Percentiles rank a stretch among this genome's conserved stretches.
phyloP scores from a whole-genome alignment of 2,888 invertebrate genomes.

The Plagiodera versicolora region DNA sequence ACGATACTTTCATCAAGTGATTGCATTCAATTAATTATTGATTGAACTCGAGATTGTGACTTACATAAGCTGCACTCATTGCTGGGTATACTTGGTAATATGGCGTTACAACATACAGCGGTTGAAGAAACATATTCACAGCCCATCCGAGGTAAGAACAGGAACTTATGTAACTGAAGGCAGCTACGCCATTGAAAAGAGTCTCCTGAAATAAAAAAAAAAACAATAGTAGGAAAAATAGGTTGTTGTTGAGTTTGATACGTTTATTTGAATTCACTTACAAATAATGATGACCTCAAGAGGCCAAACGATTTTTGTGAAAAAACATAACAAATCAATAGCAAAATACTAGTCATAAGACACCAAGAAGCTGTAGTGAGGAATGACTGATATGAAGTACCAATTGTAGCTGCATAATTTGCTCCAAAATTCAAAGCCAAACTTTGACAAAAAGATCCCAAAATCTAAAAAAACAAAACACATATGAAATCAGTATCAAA shows the following conservation, averaged over 20 bases:
- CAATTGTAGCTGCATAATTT: slow-evolving; percentile 71
- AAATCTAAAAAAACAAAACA: slow-evolving; percentile 64
- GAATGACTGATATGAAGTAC: slow-evolving; percentile 78
- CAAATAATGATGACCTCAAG: slow-evolving; percentile 80
- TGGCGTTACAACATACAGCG: slow-evolving; percentile 72
- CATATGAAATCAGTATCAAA: too few relatives aligned
- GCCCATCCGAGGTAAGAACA: slow-evolving; percentile 80
- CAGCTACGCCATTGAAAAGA: slow-evolving; percentile 75
- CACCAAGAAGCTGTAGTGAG: slow-evolving; percentile 80
- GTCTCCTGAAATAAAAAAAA: slow-evolving; percentile 66
- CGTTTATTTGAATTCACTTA: slow-evolving; percentile 60
- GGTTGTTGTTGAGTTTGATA: too few relatives aligned
- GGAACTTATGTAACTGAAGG: slow-evolving; percentile 76
- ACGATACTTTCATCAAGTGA: too few relatives aligned
- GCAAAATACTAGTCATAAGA: slow-evolving; percentile 73
- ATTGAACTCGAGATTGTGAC: slow-evolving; percentile 48
- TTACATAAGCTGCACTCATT: slow-evolving; percentile 85
- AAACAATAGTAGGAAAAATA: too few relatives aligned
- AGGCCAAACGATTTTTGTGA: slow-evolving; percentile 76
- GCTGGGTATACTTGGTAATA: slow-evolving; percentile 84
- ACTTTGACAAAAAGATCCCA: slow-evolving; percentile 82
- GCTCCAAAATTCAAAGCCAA: slow-evolving; percentile 78
- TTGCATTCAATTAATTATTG: too few relatives aligned
- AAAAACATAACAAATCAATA: slow-evolving; percentile 76
- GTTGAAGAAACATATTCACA: slow-evolving; percentile 76